These are phyloP conservation scores for Phodopus roborovskii DNA, from an alignment of 2,113 vertebrate species.

Conservation along the genomic window DNA sequence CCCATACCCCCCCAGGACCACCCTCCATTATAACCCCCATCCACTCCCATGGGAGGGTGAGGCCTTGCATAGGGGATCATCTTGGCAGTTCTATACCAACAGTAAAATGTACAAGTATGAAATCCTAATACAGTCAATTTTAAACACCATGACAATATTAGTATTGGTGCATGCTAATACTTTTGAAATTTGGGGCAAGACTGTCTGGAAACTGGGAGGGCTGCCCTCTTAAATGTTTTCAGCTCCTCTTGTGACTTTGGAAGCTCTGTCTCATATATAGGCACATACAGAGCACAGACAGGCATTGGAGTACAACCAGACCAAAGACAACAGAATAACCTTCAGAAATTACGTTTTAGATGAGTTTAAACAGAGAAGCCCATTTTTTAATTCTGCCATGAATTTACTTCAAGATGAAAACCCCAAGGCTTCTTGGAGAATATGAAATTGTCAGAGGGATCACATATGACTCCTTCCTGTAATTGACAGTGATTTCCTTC, in stretches of 20 bases:
- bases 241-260: neutral
- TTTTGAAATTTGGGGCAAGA: neutral
- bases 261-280: neutral
- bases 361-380: neutral
- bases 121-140: neutral
- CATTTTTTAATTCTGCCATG: too few relatives aligned
- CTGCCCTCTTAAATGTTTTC: neutral
- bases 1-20: too few relatives aligned
- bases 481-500: too few relatives aligned
- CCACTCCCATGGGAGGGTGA: too few relatives aligned
- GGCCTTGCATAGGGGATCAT: too few relatives aligned
- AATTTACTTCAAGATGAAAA: too few relatives aligned
- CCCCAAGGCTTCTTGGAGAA: too few relatives aligned
- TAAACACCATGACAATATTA: neutral
- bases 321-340: neutral
- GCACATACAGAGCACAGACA: neutral
- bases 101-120: neutral
- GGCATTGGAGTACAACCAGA: neutral
- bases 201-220: neutral
- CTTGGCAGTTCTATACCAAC: neutral
- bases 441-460: too few relatives aligned
- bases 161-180: neutral
- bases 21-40: too few relatives aligned
- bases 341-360: neutral
- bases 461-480: too few relatives aligned